Evolutionary conservation across 2,797 vertebrate species (phyloP).

Genomic region (Protosalanx chinensis): DNA sequence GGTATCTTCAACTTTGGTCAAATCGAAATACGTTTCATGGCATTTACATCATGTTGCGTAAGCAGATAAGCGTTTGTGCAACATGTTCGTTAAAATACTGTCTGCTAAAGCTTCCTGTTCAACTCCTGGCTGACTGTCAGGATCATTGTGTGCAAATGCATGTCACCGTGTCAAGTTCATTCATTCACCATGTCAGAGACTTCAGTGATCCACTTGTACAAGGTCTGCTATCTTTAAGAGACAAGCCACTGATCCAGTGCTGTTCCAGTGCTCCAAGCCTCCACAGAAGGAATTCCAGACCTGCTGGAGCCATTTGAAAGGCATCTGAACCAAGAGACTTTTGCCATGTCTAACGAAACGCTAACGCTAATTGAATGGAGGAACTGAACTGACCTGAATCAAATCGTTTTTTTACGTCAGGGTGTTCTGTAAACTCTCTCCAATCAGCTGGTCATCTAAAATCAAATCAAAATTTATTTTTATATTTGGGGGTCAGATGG

Average conservation of each 20-base stretch:
- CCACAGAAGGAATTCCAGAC: constrained; percentile 32
- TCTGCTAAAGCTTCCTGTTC: constrained; percentile 27
- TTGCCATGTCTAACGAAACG: constrained; percentile 22
- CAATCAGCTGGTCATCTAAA: not conserved
- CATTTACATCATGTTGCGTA: constrained; percentile 27
- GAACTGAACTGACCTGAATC: too few relatives aligned
- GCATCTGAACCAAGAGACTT: constrained; percentile 29
- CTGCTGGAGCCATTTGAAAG: constrained; percentile 32
- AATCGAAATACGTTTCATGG: not conserved
- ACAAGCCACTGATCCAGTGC: constrained; percentile 41
- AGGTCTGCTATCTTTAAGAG: constrained; percentile 52
- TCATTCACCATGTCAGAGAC: constrained; percentile 48
- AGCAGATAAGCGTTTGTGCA: constrained; percentile 34
- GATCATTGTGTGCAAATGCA: constrained; percentile 41
- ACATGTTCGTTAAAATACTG: constrained; percentile 14
- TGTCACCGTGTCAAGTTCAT: constrained; percentile 51
- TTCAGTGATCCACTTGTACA: constrained; percentile 41
- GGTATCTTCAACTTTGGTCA: not conserved
- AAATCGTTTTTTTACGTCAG: too few relatives aligned
- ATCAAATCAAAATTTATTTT: too few relatives aligned
- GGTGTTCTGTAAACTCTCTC: not conserved
- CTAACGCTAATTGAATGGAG: constrained; percentile 5
- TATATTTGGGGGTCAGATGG: too few relatives aligned
- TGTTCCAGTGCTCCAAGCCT: constrained; percentile 51
- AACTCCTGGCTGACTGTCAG: constrained; percentile 44